Percentiles rank a stretch among this genome's conserved stretches.
These are phyloP conservation scores for Dendrolimus houi DNA, from an alignment of 2,888 invertebrate species.

Conservation along the genomic window DNA sequence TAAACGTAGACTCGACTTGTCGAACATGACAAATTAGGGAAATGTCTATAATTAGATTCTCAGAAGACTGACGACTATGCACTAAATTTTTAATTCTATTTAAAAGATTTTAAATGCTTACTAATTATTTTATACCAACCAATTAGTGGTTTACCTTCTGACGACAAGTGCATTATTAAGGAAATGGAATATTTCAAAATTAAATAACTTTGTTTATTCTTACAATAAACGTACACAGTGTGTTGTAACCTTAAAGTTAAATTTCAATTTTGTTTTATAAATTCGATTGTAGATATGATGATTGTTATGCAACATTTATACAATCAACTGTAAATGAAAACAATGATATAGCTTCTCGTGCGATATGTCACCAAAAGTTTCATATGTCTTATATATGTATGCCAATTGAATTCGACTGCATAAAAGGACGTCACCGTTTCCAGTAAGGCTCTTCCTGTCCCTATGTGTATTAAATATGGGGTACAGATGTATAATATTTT, in stretches of 20 bases:
- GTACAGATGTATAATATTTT: slow-evolving; percentile 16
- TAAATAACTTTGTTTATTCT: slow-evolving; percentile 16
- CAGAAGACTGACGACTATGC: not conserved
- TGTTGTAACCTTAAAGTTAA: too few species aligned
- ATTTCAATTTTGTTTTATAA: too few species aligned
- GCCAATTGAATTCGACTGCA: too few species aligned
- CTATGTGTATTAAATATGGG: slow-evolving; percentile 21
- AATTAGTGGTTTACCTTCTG: not conserved
- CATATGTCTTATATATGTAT: too few species aligned
- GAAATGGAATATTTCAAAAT: slow-evolving; percentile 23
- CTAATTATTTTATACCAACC: not conserved
- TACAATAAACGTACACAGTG: too few species aligned
- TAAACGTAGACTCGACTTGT: too few species aligned
- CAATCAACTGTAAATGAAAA: too few species aligned
- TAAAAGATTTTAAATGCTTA: not conserved
- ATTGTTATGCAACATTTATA: too few species aligned
- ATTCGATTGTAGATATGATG: too few species aligned
- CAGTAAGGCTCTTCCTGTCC: slow-evolving; percentile 33
- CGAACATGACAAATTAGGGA: too few species aligned
- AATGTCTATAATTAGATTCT: not conserved
- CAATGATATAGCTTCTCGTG: not conserved
- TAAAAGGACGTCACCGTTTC: slow-evolving; percentile 19
- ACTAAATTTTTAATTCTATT: not conserved
- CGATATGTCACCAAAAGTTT: slow-evolving; percentile 13
- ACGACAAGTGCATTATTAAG: not conserved